Conservation (phyloP, 2,797 vertebrate species). For the Pipistrellus nathusii region DNA sequence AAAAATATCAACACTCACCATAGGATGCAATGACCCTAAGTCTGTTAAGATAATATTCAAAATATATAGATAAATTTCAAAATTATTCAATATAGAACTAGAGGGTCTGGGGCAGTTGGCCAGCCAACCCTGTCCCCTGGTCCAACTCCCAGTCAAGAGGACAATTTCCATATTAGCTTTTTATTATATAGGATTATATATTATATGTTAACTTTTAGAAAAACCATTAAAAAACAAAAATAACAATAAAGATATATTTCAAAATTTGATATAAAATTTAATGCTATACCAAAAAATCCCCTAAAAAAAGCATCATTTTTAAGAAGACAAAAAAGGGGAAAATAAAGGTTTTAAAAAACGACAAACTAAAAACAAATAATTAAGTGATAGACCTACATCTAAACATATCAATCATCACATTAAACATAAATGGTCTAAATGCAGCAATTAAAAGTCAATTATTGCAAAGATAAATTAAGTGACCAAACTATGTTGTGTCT, state of each 20-base stretch:
- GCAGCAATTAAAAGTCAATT: not conserved
- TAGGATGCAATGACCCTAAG: not conserved
- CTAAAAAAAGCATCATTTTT: not conserved
- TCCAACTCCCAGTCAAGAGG: too few relatives aligned
- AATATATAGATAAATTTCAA: not conserved
- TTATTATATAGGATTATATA: too few relatives aligned
- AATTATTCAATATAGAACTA: not conserved
- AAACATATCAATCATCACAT: not conserved
- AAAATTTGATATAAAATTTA: not conserved
- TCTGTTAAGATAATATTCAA: not conserved
- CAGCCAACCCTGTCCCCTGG: too few relatives aligned
- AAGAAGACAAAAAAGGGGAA: not conserved
- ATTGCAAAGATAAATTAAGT: not conserved
- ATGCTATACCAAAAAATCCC: not conserved
- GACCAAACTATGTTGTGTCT: not conserved
- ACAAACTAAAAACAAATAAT: not conserved
- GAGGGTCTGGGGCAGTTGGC: not conserved
- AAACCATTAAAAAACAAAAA: not conserved
- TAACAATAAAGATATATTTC: not conserved
- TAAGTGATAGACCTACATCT: not conserved
- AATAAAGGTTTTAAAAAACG: not conserved
- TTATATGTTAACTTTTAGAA: not conserved
- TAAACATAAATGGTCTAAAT: not conserved
- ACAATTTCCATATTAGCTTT: too few relatives aligned
- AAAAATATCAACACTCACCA: not conserved